Base-by-base conservation (phyloP, 23 tunicate species). In the Clavelina lepadiformis region DNA sequence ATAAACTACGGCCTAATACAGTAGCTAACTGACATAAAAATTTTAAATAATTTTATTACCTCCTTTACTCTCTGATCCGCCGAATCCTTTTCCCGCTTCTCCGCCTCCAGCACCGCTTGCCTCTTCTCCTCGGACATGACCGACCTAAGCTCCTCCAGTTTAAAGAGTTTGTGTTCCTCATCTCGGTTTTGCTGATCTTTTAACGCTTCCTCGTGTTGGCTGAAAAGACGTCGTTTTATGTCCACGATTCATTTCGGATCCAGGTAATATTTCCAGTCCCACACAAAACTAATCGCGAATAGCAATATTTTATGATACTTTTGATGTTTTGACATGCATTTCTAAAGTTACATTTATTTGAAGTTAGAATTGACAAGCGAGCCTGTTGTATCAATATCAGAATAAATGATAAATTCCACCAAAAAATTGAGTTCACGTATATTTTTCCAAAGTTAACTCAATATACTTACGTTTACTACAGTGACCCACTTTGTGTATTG, bases 81-180 rank as follows among this genome's bases (percentile, higher is more conserved):
- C 26, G 8, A 3, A 28, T 66, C 8, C 47, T 25, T 46, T 35
- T 62, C 58, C 46, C 23, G 33, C 20, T 55, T 21, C 8, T 34
- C 67, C 7, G 83, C 36, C 5, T 67, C 46, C 33, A 29, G 21
- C 1, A 77, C 67, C 18, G 74, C 67, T 38, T 38, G 5, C n/a
- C 35, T 56, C 58, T 31, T 67, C 45, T 67, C 52, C 33, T 77
- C 74, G 23, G 51, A 38, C 71, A 50, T 56, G 20, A 1, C 3
- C 7, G 18, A 2, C 30, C 74, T 54, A 11, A 77, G 58, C 24
- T 77, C 53, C 44, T 77, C 83, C 58, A 67, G 25, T 18, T 77
- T 55, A 11, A 69, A 13, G n/a, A 41, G 28, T 20, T 28, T 38
- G 5, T 57, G 65, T 34, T 68, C 74, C 65, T 28, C 38, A 26